Base-by-base conservation (phyloP, 2,888 invertebrate genomes). In the Thera britannica region DNA sequence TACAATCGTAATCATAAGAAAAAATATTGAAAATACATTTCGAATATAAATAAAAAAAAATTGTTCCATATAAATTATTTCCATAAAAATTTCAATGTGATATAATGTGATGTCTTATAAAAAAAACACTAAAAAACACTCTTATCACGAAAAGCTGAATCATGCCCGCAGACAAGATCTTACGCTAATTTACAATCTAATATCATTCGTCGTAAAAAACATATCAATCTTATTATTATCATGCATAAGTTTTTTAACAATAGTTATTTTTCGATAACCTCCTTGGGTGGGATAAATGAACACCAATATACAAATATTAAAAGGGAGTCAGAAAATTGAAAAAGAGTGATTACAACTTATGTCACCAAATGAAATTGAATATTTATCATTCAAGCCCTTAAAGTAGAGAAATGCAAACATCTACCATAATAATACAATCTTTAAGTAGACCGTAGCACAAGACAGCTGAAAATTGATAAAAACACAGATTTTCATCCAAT, bases 241-340 rank as follows among this genome's bases (percentile, higher is more conserved):
- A 71, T 75, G 61, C 54, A 52, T 58, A 65, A 52, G 46, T 34
- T 49, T 51, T 51, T 55, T 58, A 1, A 35, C 6, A 36, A 49
- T 44, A 46, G 61, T 64, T 74, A 70, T 69, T 61, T 71, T 72
- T 75, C 66, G 70, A 59, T 69, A 70, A 62, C 63, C 65, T 71
- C 72, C 63, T 76, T 54, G 80, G 82, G 82, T 82, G 82, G 81
- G 82, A 79, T 77, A 71, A 69, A 57, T 70, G 63, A 70, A 72
- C 68, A 68, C 65, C 52, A 55, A 62, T 11, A 56, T 36, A 46
- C 46, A 44, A 59, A 46, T 51, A 60, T 49, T 55, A 23, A 12
- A 51, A 44, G 38, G 48, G 44, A 52, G 9, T 8, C 48, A 9
- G n/a, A 23, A 55, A 59, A 55, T 55, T 59, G 9, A 56, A 41